Conservation (phyloP, 2,113 vertebrate genomes). For the Cathartes aura region DNA sequence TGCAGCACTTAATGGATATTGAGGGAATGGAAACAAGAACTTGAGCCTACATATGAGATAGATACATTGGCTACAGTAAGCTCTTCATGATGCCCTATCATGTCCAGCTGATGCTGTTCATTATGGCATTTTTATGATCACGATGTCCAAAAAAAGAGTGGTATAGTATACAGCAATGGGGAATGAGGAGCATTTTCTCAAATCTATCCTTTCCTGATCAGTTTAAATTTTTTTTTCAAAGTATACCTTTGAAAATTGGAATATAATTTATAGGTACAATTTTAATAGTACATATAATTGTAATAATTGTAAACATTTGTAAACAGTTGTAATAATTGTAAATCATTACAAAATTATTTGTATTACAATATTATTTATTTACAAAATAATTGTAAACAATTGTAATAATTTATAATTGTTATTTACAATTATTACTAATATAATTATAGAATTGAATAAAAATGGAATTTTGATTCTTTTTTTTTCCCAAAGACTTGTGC, state of each 20-base stretch:
- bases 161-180: neutral
- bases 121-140: neutral
- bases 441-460: neutral
- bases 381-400: neutral
- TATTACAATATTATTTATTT: neutral
- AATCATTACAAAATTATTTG: neutral
- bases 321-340: neutral
- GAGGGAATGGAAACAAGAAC: neutral
- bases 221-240: neutral
- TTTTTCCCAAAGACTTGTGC: neutral
- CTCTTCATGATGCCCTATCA: neutral
- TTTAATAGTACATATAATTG: neutral
- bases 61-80: neutral
- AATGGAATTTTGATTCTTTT: neutral
- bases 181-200: neutral
- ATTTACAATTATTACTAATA: neutral
- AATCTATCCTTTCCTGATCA: neutral
- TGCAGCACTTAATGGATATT: neutral
- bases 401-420: neutral
- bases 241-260: neutral
- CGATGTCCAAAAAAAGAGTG: neutral
- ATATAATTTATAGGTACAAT: neutral
- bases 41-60: neutral
- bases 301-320: neutral
- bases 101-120: neutral